Evolutionary conservation across 1,140 invertebrate species (phyloP), one percentile per base, ranked within the genome.

Genomic region (Cydia fagiglandana): DNA sequence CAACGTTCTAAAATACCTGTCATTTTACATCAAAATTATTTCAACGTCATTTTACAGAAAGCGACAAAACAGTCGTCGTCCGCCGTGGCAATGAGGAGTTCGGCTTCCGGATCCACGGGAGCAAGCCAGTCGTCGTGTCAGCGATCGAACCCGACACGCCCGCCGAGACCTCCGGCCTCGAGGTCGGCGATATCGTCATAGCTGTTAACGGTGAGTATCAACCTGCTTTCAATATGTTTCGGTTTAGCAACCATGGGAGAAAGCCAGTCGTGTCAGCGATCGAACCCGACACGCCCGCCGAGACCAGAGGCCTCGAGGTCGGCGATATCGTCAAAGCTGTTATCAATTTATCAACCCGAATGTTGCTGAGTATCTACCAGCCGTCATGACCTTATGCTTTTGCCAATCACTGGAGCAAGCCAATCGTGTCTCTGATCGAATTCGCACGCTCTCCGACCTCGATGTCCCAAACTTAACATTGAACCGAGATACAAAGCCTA

Each of bases 241-340:
- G 98, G 10, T 98, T 99, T 86, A 95, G 98, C 68, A 98, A 99
- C 81, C 97, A 99, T 82, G 98, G 98, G 10, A 98, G 98, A 98
- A 10, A 98, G 97, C 75, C 97, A 98, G 97, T 99, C 0, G 97
- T 99, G 5, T 98, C 98, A 2, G 97, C 97, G 3, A 98, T 99
- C 76, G 98, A 99, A 91, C 95, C 96, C 4, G 96, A 97, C 84
- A 98, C 97, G 7, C 97, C 98, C 0, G 98, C 98, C 0, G 97
- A 98, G 88, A 96, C 94, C 79, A 97, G 96, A 4, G 98, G 98
- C 0, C 90, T 99, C 17, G 97, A 98, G 94, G 97, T 99, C 34
- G 98, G 98, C 17, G 98, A 99, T 88, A 98, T 99, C 75, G 96
- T 99, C 47, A 96, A 99, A 88, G 96, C 96, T 75, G 34, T 38